Conservation (phyloP, 1,140 invertebrate species). For the Drosophila parabipectinata region DNA sequence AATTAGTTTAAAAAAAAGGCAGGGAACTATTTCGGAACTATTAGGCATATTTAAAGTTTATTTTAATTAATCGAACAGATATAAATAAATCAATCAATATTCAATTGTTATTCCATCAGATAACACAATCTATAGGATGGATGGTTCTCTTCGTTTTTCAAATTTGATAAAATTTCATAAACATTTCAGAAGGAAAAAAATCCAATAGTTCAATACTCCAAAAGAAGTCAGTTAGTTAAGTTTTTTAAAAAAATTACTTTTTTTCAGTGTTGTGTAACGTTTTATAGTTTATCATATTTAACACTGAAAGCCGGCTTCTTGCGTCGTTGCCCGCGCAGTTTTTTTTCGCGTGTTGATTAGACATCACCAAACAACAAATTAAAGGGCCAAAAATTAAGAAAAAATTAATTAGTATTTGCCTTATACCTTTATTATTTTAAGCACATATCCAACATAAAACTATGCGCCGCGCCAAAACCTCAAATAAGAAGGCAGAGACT, state of each 20-base stretch:
- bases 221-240: too few species aligned
- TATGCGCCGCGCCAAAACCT: constrained; percentile 61
- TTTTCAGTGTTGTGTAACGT: neutral
- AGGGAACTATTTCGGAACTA: neutral
- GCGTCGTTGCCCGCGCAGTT: constrained; percentile 63
- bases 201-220: too few species aligned
- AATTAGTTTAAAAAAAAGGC: neutral
- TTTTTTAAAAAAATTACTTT: neutral
- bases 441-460: neutral
- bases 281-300: neutral
- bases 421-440: neutral
- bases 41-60: neutral
- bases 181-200: too few species aligned
- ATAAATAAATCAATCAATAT: neutral
- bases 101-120: neutral
- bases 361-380: constrained; percentile 5
- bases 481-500: constrained; percentile 42
- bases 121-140: neutral
- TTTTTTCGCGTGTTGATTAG: constrained; percentile 13
- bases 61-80: neutral
- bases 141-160: too few species aligned
- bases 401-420: neutral
- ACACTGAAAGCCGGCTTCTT: constrained; percentile 47
- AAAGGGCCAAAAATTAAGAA: neutral
- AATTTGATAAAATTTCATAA: too few species aligned